Conservation (phyloP, 2,113 vertebrate species). For the Gymnorhina tibicen region DNA sequence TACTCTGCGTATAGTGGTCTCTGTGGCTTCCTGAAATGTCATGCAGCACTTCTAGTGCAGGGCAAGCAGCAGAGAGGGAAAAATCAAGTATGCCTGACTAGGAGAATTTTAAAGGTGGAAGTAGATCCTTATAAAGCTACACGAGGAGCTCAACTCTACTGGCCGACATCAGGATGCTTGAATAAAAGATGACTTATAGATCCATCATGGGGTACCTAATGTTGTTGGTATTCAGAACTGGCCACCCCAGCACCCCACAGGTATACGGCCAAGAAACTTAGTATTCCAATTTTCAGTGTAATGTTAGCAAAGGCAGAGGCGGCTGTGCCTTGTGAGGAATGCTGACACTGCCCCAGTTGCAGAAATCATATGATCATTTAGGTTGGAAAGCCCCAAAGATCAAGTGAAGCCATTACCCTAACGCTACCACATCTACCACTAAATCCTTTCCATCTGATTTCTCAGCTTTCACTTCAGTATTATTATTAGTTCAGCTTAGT, state of each 20-base stretch:
- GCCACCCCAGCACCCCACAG: not conserved
- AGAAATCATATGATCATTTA: not conserved
- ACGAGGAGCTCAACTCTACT: not conserved
- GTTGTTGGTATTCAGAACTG: not conserved
- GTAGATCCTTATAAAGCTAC: not conserved
- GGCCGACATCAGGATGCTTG: not conserved
- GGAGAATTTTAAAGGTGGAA: not conserved
- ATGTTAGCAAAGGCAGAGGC: not conserved
- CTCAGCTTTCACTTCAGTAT: not conserved
- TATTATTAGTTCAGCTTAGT: conserved; percentile 5
- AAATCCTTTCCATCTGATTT: not conserved
- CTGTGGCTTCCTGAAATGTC: not conserved
- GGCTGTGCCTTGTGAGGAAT: not conserved
- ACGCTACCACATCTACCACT: not conserved
- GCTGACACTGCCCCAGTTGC: not conserved
- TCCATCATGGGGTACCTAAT: not conserved
- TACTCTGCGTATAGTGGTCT: not conserved
- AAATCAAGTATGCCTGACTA: not conserved
- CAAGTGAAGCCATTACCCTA: not conserved
- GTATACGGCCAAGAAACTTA: not conserved
- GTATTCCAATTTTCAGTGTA: fast-evolving
- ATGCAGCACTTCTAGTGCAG: not conserved
- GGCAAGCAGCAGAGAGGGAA: not conserved
- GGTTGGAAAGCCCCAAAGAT: not conserved
- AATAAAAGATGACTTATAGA: not conserved